Conservation (phyloP, 2,113 vertebrate genomes). For the Fregetta grallaria region DNA sequence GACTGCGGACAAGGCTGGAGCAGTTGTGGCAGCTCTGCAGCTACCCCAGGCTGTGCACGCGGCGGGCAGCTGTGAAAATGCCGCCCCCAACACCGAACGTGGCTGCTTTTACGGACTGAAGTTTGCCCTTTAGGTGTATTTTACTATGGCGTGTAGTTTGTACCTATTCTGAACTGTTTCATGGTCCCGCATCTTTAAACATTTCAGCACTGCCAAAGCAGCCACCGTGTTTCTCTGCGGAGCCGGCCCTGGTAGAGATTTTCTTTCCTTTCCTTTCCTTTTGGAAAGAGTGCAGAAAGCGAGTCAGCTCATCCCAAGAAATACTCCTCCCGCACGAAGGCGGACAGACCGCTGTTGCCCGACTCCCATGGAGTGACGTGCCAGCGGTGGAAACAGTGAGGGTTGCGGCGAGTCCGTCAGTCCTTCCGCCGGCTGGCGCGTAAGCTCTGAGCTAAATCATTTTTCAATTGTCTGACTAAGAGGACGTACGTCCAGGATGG, state of each 20-base stretch:
- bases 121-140: background rate
- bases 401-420: background rate
- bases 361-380: background rate
- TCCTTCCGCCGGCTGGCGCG: slow-evolving; percentile 3
- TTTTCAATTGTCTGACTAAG: slow-evolving; percentile 54
- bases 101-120: background rate
- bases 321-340: fast-evolving
- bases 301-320: background rate
- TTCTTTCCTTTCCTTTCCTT: background rate
- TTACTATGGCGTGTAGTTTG: background rate
- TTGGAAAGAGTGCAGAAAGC: background rate
- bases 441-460: background rate
- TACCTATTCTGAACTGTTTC: background rate
- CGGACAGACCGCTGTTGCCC: background rate
- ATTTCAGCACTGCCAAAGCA: background rate
- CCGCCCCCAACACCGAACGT: background rate
- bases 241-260: background rate
- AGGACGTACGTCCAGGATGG: slow-evolving; percentile 60
- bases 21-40: background rate
- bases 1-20: background rate
- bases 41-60: fast-evolving
- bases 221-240: fast-evolving
- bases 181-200: background rate
- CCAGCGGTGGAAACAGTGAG: background rate
- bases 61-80: background rate